Evolutionary conservation across 2,888 invertebrate genomes (phyloP), one percentile per base, ranked within the genome.

Genomic region (Chloroclystis v-ata): DNA sequence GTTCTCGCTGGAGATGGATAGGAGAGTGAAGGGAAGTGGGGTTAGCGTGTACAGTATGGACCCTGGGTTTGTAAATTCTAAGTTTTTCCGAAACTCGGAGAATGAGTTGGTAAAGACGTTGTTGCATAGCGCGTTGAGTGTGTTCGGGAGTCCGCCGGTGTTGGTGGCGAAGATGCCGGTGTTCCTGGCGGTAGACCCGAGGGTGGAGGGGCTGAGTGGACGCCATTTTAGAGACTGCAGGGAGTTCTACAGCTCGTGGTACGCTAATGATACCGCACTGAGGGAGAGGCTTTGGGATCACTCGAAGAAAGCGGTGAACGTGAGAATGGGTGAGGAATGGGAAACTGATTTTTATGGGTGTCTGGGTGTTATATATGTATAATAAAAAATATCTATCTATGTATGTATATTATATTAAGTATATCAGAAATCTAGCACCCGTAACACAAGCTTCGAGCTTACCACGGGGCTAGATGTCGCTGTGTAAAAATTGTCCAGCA

Each of bases 11-110:
- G 95, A 95, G 69, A 78, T 81, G 77, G 63, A 72, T 4, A 73
- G 63, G 37, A 61, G 74, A 38, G 63, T 72, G 1, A 56, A 42
- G 39, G 72, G 67, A 0, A 69, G 91, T 20, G 91, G 91, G 8
- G 92, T 95, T 0, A 93, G 91, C 0, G 92, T 91, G 0, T 95
- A 95, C 72, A 95, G 93, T 60, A 86, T 96, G 63, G 96, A 96
- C 82, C 96, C 96, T 0, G 96, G 96, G 5, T 88, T 94, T 78
- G 92, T 93, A 37, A 92, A 93, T 67, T 92, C 93, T 0, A 92
- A 92, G 20, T 94, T 95, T 43, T 95, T 94, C 90, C 89, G 93
- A 38, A 92, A 78, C 50, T 63, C 61, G 1, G 64, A 70, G 0
- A 69, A 57, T 30, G 54, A 60, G 0, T 35, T 56, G 3, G 51